These are phyloP conservation scores for Philaenus spumarius DNA, from an alignment of 1,140 invertebrate species.

Conservation along the genomic window DNA sequence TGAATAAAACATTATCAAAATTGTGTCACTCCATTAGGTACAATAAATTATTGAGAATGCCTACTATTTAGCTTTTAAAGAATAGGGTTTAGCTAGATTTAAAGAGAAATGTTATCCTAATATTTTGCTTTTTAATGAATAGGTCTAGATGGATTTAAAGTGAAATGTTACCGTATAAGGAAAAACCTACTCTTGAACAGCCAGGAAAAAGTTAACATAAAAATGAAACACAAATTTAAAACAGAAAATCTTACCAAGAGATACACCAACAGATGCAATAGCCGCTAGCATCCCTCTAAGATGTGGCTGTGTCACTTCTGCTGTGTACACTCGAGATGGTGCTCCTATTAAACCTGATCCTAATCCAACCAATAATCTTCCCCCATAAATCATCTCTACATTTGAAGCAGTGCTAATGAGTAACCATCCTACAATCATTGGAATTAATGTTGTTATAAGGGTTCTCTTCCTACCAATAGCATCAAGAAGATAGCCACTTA, in stretches of 20 bases:
- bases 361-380: conserved; percentile 51
- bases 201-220: no score
- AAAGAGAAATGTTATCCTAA: no score
- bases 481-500: conserved; percentile 66
- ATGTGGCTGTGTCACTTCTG: conserved; percentile 61
- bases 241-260: conserved; percentile 25
- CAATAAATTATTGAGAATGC: no score
- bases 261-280: conserved; percentile 48
- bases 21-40: no score
- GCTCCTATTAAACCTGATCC: conserved; percentile 64
- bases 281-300: conserved; percentile 58
- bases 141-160: no score
- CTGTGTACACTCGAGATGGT: conserved; percentile 58
- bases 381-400: conserved; percentile 54
- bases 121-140: no score
- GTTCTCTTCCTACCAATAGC: conserved; percentile 54
- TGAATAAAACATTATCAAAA: no score
- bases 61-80: no score
- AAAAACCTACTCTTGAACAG: no score
- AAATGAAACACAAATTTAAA: neutral
- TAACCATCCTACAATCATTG: conserved; percentile 61
- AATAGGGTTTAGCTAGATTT: no score
- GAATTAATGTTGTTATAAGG: conserved; percentile 59
- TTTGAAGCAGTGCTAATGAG: conserved; percentile 51
- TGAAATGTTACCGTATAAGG: no score